Evolutionary conservation across 2,888 invertebrate species (phyloP), one percentile per base, ranked within the genome.

Genomic region (Diadromus collaris): DNA sequence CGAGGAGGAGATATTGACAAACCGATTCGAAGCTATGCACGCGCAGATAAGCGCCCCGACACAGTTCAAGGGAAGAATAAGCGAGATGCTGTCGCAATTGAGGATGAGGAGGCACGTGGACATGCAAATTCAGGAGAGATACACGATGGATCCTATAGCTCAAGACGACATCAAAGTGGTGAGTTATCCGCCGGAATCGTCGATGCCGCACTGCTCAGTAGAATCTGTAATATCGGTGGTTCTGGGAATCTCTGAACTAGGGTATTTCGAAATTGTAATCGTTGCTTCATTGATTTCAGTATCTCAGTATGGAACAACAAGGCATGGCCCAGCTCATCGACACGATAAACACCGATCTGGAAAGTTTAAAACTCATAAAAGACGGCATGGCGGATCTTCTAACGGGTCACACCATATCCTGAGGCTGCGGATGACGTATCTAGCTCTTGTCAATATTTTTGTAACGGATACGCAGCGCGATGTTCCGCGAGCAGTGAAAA

Each of bases 11-110:
- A 94, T 95, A 10, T 92, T 97, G n/a, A 93, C 97, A 65, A 96
- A 96, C 67, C 95, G 96, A 82, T 92, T 98, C 61, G 97, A 98
- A 91, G 95, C 95, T 71, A 94, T 98, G 88, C 95, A 97, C 78
- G 94, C 96, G 0, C 96, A 98, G 87, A 94, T 99, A 21, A 96
- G 97, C 85, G 96, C 97, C 16, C 98, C 98, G 38, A 97, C 97
- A 51, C 96, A 98, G 84, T 97, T 97, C 88, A 98, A 97, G 95
- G 97, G 98, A 76, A 95, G 97, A 70, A 92, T 98, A 73, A 97
- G 97, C 90, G 98, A 98, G 92, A 92, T 98, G 86, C 92, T 98
- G 82, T 97, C 98, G 19, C 97, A 97, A 83, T 95, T 98, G 85
- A 93, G 96, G 75, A 93, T 97, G 90, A 95, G 95, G 84, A 92